Base-by-base conservation (phyloP, 2,113 vertebrate species). In the Tragelaphus strepsiceros region DNA sequence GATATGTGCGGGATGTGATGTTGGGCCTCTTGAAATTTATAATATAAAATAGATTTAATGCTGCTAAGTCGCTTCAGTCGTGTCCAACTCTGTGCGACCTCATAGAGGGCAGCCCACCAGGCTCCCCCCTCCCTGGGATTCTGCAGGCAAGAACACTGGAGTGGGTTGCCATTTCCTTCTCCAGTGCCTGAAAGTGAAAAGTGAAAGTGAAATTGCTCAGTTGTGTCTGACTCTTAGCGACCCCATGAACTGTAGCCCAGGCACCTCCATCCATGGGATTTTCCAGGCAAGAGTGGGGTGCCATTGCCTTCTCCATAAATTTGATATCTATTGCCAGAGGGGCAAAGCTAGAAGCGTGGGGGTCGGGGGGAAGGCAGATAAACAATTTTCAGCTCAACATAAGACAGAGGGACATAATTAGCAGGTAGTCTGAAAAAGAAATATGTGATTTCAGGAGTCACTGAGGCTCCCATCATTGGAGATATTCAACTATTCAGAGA, bases 401-500 rank as follows among this genome's bases (percentile, higher is more conserved):
- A 49, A 93, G 82, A 81, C 91, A 67, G 88, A 62, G 39, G 21
- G 9, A 22, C 21, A 58, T 67, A 90, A 78, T 92, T 87, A 92
- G 53, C 43, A 90, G 10, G 14, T 8, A 83, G 28, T 49, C 56
- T 61, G 81, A 77, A 90, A 95, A 95, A 82, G 11, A 92, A 90
- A 62, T 61, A 8, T 3, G 5, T 87, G 17, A 92, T 56, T 54
- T 82, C 59, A 77, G 46, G 22, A 93, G 87, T 74, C 26, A 80
- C 6, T 51, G 22, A 77, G 26, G 43, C 56, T 35, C 32, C 21
- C 7, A 35, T 39, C 13, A 35, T 62, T 97, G 83, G 32, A 58
- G 24, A 91, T 85, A 81, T 91, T 88, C n/a, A 43, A 14, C 28
- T 93, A 91, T 96, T 85, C n/a, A 91, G 46, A 96, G 56, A 91